Base-by-base conservation (phyloP, 2,888 invertebrate species). In the Torymus texanus region DNA sequence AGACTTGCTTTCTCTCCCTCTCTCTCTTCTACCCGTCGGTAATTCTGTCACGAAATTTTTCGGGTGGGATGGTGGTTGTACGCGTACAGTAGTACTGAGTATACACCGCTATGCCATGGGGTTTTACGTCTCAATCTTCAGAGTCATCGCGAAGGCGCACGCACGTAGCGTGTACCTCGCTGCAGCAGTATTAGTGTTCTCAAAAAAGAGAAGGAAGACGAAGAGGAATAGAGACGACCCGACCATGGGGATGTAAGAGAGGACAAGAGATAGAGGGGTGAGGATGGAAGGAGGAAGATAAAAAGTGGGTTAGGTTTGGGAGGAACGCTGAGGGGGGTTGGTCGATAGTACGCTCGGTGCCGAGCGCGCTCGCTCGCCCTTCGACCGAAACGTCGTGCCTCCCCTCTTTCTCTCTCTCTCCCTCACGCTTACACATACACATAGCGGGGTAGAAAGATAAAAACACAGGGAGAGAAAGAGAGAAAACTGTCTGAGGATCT, bases 291-390 rank as follows among this genome's bases (percentile, higher is more conserved):
- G 12, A 16, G 21, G 59, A 53, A 41, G n/a, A 50, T 10, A 14
- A 78, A 78, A 78, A 72, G 72, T 72, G 78, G 78, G 72, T 78
- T 72, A 66, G 73, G 62, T 55, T 78, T 41, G 78, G 56, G 71
- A 62, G 11, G 21, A 16, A 8, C 29, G 51, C 21, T 51, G 18
- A 51, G 16, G 41, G 29, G 41, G 41, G 41, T 41, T 41, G 41
- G 41, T 41, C 41, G 41, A 41, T 41, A 41, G 41, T 41, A 41
- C 41, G 41, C 41, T 41, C 41, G 8, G 81, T 80, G 80, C 79
- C 11, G 67, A 24, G 24, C 21, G 61, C 66, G 75, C 83, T 83
- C 81, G 78, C 80, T 82, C 77, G 82, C 81, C 81, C 84, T 79
- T 79, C 79, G 75, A 70, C 70, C 70, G 75, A 56, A 78, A 68